phyloP scores from a whole-genome alignment of 2,113 vertebrate species.

The Otus sunia region DNA sequence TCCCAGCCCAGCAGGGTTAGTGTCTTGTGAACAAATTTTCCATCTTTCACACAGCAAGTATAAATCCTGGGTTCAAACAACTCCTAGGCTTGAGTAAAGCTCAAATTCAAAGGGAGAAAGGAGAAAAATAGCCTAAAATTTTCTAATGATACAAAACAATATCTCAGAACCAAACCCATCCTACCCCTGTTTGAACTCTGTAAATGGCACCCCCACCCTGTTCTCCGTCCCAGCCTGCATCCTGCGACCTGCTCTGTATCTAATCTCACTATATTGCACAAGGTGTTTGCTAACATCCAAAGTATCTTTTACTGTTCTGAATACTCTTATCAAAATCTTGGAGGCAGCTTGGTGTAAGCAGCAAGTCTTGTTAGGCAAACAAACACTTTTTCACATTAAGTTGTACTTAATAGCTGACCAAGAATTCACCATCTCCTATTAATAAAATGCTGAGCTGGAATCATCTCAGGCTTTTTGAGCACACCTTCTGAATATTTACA shows the following conservation, averaged over 20 bases:
- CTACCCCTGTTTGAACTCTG: neutral
- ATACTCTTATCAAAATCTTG: constrained; percentile 67
- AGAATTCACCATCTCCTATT: constrained; percentile 45
- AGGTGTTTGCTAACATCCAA: constrained; percentile 71
- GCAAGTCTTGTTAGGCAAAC: constrained; percentile 51
- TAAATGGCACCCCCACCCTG: rapidly evolving
- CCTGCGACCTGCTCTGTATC: neutral
- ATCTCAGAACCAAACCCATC: neutral
- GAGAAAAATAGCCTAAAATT: neutral
- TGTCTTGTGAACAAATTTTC: neutral
- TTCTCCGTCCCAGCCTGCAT: neutral
- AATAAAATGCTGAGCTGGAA: constrained; percentile 54
- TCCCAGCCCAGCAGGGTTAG: neutral
- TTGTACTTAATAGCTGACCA: constrained; percentile 27
- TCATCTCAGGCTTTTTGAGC: constrained; percentile 26
- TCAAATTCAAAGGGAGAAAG: neutral
- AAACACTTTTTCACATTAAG: constrained; percentile 27
- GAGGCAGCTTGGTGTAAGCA: constrained; percentile 56
- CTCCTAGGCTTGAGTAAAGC: neutral
- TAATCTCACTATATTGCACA: constrained; percentile 60
- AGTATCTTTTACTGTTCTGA: constrained; percentile 55
- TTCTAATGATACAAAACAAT: neutral
- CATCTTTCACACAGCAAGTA: neutral
- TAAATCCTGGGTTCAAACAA: neutral
- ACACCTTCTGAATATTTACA: constrained; percentile 63